Percentiles rank a stretch among this genome's conserved stretches.
Conservation (phyloP, 2,797 vertebrate species). For the Enteromius radiatus region DNA sequence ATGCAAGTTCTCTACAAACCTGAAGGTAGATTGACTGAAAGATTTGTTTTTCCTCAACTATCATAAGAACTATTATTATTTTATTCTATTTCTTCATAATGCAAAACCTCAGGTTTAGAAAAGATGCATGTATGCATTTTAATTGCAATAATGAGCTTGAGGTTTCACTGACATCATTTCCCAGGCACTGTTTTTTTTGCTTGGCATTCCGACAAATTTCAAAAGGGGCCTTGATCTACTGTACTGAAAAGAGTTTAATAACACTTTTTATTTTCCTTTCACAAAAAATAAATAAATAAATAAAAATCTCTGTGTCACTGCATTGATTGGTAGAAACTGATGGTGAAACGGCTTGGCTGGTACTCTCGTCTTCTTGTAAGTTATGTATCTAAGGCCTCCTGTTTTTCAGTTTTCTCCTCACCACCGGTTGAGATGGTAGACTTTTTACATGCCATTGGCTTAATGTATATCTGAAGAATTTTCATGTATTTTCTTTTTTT, state of each 20-base stretch:
- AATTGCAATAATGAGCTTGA: constrained; percentile 81
- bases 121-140: constrained; percentile 73
- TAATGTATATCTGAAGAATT: constrained; percentile 80
- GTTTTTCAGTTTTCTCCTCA: constrained; percentile 75
- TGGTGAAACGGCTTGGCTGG: constrained; percentile 69
- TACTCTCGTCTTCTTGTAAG: constrained; percentile 73
- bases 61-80: constrained; percentile 60
- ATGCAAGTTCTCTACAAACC: constrained; percentile 64
- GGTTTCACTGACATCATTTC: constrained; percentile 73
- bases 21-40: constrained; percentile 65
- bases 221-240: constrained; percentile 78
- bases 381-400: constrained; percentile 88
- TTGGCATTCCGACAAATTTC: constrained; percentile 79
- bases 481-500: constrained; percentile 78
- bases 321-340: constrained; percentile 64
- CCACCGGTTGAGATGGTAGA: constrained; percentile 85
- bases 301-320: constrained; percentile 70
- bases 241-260: constrained; percentile 65
- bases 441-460: constrained; percentile 81
- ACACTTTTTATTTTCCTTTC: constrained; percentile 61
- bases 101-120: constrained; percentile 76
- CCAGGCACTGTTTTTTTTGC: constrained; percentile 72
- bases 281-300: constrained; percentile 54
- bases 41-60: constrained; percentile 42
- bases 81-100: constrained; percentile 70